phyloP scores from a whole-genome alignment of 2,888 invertebrate species.

The Conistra vaccinii region DNA sequence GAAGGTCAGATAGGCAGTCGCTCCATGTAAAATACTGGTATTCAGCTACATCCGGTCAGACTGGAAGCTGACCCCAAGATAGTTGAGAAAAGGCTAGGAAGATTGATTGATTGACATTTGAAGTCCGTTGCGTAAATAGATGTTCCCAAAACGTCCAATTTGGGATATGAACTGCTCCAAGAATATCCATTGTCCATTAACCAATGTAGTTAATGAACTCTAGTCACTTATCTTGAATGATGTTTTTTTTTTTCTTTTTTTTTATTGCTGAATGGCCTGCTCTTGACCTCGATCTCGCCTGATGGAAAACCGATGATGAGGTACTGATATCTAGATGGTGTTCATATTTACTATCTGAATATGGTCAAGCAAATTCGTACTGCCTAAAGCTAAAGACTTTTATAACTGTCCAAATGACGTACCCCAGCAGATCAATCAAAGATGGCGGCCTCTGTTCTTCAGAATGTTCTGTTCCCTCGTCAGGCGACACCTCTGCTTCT shows the following conservation, averaged over 20 bases:
- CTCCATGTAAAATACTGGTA: too few species aligned
- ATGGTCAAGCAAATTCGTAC: not conserved
- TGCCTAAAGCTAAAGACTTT: not conserved
- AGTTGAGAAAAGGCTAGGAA: too few species aligned
- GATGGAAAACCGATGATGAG: too few species aligned
- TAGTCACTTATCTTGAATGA: not conserved
- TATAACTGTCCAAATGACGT: not conserved
- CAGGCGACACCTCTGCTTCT: constrained; percentile 93
- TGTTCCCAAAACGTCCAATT: not conserved
- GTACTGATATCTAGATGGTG: too few species aligned
- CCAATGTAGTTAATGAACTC: not conserved
- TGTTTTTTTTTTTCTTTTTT: too few species aligned
- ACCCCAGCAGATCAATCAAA: constrained; percentile 95
- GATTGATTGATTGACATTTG: not conserved
- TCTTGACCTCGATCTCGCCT: too few species aligned
- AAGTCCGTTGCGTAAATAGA: not conserved
- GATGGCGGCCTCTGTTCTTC: constrained; percentile 91
- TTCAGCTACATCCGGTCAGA: too few species aligned
- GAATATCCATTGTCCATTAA: not conserved
- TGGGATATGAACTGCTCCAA: not conserved
- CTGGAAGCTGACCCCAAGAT: too few species aligned
- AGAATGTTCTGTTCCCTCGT: constrained; percentile 88
- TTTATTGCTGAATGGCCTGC: too few species aligned
- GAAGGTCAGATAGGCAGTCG: too few species aligned
- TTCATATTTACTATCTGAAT: not conserved